Evolutionary conservation across 2,888 invertebrate genomes (phyloP), one percentile per base, ranked within the genome.

Genomic region (Napeogenes inachia): DNA sequence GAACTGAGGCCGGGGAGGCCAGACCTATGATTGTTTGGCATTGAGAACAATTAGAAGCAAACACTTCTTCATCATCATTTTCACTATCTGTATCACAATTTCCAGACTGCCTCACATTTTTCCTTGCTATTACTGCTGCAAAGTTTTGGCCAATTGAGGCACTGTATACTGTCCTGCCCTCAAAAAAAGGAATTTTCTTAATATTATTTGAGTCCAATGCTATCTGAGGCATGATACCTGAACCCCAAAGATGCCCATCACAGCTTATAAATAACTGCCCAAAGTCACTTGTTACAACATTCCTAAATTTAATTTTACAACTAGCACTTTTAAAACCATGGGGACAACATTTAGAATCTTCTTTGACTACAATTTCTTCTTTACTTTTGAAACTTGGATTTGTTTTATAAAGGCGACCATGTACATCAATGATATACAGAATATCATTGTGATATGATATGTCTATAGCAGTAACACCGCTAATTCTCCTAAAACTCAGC

Each of bases 81-180:
- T 93, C 92, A 76, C 92, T 90, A 63, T 93, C 92, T 50, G 92
- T 92, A 70, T 94, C 93, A 76, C 91, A 91, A 70, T 87, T 87
- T 3, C 84, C 84, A 57, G 88, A 88, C 63, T 77, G 77, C 70
- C 82, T 86, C 12, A 91, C 91, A 79, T 91, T 91, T 78, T 93
- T 94, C 67, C 93, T 91, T n/a, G 93, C 92, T 73, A 95, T 92
- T 57, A 93, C 93, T 75, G 94, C 94, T 77, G 94, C 96, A 91
- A 94, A 97, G 75, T 95, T 93, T 63, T 92, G 91, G 5, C 97
- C 97, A 62, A 96, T 94, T 8, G 93, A 93, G 54, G 95, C 92
- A 76, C 93, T 93, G 57, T 94, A 91, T 32, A 96, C 92, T 65
- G 92, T 92, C 70, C 94, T 87, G 6, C 93, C 93, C 73, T 94